Evolutionary conservation across 2,113 vertebrate genomes (phyloP), one percentile per base, ranked within the genome.

Genomic region (Anguilla japonica): DNA sequence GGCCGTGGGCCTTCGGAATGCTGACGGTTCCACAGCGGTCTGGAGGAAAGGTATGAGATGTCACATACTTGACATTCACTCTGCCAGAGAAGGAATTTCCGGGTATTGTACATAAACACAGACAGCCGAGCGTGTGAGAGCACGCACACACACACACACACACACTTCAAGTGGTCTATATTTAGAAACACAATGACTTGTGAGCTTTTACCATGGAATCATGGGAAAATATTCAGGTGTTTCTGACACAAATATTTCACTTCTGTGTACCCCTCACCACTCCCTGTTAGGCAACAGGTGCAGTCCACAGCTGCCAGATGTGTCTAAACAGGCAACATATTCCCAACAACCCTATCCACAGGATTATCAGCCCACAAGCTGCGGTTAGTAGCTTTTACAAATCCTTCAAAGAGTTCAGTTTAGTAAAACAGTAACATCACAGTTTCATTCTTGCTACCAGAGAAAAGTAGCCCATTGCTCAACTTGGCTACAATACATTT

Each of bases 91-190:
- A 83, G 46, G 71, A 60, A 79, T 87, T 83, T 79, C 67, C 82
- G 57, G 67, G 82, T 79, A 83, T 79, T 57, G 81, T 78, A 83
- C 18, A 14, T n/a, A 75, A n/a, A 56, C 79, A 67, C 71, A 86
- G 29, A 81, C 50, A 43, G 53, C 63, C 56, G 13, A 9, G 11
- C 56, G 41, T 67, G 41, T 22, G 26, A 26, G 81, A 53, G 41
- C 85, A 43, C 40, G 43, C 41, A 20, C n/a, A 56, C 79, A 15
- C 56, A 57, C 50, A 81, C 85, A 60, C 78, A 60, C 53, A 60
- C 63, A 34, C 7, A 39, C 39, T 46, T 39, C 60, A 67, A 3
- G 26, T 67, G 18, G 22, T 26, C 22, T 67, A 67, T 26, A 67
- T 22, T 67, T 26, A 67, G 2, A 67, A 67, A 26, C 60, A 20